Base-by-base conservation (phyloP, 2,113 vertebrate species). In the Pangasianodon hypophthalmus region DNA sequence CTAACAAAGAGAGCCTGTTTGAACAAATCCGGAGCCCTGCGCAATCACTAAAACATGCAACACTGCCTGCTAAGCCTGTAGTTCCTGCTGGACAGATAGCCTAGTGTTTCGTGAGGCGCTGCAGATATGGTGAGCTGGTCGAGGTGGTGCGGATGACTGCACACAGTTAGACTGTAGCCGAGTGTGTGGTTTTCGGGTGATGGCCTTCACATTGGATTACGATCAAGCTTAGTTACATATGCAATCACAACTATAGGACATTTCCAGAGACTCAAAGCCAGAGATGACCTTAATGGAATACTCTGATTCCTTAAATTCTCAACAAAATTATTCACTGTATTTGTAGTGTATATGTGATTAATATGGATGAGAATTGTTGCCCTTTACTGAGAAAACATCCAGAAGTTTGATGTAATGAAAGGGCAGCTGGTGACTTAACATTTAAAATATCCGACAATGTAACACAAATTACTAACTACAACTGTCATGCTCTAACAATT, bases 1-100 rank as follows among this genome's bases (percentile, higher is more conserved):
- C 75, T 87, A 91, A 93, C 90, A 91, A 93, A 91, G 92, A 85
- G 69, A 87, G 87, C 73, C 88, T 91, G 90, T 92, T 90, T 84
- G 73, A 90, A 86, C 84, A 90, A 84, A 89, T 92, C 89, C 87
- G 81, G 87, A 89, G 88, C 85, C 85, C 50, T 37, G 67, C 52
- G 56, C 89, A 85, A 91, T 88, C 88, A 88, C 88, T 91, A 86
- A 91, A 91, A 87, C 86, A 88, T 88, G 89, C 88, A 88, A 85
- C 60, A 84, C 85, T 85, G 86, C 90, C 86, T 90, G 83, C 91
- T 86, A 86, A 90, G 83, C 75, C 90, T 41, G 84, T n/a, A 85
- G 87, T 91, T 84, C 86, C 84, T 91, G 75, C 56, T 86, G 81
- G 62, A 83, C 73, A 87, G 87, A 85, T 86, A 85, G 86, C 73